phyloP scores from a whole-genome alignment of 2,113 vertebrate species.

The Corythornis madagascariensis region DNA sequence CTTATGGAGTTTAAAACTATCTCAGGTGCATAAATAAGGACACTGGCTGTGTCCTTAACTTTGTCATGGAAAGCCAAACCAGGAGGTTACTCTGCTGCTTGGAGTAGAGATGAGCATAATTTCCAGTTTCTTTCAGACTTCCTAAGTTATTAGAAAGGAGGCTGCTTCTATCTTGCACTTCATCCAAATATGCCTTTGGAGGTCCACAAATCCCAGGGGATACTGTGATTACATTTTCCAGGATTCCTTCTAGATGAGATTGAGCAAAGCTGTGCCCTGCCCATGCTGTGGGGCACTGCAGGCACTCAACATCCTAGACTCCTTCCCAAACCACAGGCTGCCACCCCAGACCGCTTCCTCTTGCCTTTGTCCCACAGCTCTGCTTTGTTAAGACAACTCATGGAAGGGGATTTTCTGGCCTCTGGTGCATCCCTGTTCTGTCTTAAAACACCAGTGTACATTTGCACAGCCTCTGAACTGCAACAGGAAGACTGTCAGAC shows the following conservation, averaged over 20 bases:
- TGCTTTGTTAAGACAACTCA: not conserved
- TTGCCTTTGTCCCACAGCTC: rapidly evolving
- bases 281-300: not conserved
- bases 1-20: not conserved
- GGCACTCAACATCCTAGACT: not conserved
- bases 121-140: not conserved
- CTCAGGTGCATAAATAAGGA: not conserved
- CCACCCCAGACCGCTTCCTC: not conserved
- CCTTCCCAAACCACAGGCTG: not conserved
- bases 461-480: not conserved
- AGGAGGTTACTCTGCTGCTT: not conserved
- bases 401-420: not conserved
- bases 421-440: not conserved
- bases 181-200: conserved; percentile 32
- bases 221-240: not conserved
- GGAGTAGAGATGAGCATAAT: not conserved
- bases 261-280: not conserved
- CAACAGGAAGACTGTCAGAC: not conserved
- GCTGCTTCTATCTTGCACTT: not conserved
- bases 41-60: not conserved
- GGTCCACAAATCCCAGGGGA: conserved; percentile 30
- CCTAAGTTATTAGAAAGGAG: conserved; percentile 13
- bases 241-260: conserved; percentile 39
- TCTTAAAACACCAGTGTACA: not conserved
- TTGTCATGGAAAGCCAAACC: not conserved